phyloP scores from a whole-genome alignment of 2,113 vertebrate species.

The Alouatta palliata region DNA sequence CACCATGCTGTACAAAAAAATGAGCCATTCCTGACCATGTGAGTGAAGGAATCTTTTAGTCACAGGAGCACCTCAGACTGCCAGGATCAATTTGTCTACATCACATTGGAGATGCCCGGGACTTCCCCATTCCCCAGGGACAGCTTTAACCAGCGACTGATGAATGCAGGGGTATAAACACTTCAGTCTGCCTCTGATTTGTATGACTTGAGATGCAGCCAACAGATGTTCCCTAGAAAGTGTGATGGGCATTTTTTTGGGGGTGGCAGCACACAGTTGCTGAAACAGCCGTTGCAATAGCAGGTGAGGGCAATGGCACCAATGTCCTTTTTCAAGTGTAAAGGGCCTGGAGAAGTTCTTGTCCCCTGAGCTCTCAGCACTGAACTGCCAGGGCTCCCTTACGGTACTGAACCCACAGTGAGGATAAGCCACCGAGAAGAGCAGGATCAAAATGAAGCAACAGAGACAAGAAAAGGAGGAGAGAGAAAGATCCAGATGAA shows the following conservation, averaged over 20 bases:
- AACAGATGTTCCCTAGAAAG: neutral
- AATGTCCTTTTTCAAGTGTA: neutral
- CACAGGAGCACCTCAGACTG: neutral
- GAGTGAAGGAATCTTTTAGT: neutral
- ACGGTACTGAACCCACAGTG: neutral
- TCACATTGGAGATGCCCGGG: neutral
- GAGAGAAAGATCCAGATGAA: neutral
- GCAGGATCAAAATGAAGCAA: neutral
- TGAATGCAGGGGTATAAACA: neutral
- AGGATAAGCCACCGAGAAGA: neutral
- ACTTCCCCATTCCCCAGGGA: neutral
- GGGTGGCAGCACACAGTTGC: neutral
- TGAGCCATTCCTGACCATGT: neutral
- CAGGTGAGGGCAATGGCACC: neutral
- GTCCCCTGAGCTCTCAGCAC: neutral
- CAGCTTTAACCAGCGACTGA: neutral
- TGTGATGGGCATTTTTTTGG: neutral
- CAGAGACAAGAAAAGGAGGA: neutral
- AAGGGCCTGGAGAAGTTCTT: neutral
- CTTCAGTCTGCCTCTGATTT: neutral
- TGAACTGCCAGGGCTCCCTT: neutral
- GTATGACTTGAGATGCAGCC: neutral
- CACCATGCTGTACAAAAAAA: neutral
- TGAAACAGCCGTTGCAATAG: neutral
- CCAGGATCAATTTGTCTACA: neutral